phyloP scores from a whole-genome alignment of 2,113 vertebrate species.

The Chaenogobius annularis region DNA sequence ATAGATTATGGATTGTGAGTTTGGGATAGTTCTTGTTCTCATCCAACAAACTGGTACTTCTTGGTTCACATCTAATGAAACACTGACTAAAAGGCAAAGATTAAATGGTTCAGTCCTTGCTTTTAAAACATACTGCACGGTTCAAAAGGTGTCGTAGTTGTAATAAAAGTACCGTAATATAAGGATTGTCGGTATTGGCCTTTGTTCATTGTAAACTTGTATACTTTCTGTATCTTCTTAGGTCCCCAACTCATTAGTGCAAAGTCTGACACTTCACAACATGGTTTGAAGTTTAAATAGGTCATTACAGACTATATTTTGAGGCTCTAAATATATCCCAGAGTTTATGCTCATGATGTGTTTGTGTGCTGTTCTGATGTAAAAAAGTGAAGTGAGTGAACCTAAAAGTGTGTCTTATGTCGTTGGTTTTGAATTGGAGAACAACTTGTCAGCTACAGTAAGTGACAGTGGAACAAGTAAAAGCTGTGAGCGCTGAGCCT shows the following conservation, averaged over 20 bases:
- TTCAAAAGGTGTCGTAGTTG: too few relatives aligned
- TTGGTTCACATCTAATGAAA: too few relatives aligned
- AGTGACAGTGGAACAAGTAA: slow-evolving; percentile 60
- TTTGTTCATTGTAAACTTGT: not conserved
- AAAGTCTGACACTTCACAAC: not conserved
- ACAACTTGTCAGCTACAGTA: slow-evolving; percentile 53
- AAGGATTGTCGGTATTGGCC: not conserved
- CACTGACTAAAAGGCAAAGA: too few relatives aligned
- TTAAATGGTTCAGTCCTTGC: too few relatives aligned
- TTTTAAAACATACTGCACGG: too few relatives aligned
- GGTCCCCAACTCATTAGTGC: slow-evolving; percentile 9
- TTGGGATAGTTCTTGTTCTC: too few relatives aligned
- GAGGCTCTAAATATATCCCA: slow-evolving; percentile 11
- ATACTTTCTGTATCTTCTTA: not conserved
- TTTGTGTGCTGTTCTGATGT: slow-evolving; percentile 17
- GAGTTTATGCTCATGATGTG: not conserved
- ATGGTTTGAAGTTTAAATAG: slow-evolving; percentile 2
- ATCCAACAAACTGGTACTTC: too few relatives aligned
- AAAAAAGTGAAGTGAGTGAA: slow-evolving; percentile 27
- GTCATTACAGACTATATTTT: not conserved
- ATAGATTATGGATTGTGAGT: too few relatives aligned
- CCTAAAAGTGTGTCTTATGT: slow-evolving; percentile 31
- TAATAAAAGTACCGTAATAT: not conserved
- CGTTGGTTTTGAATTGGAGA: slow-evolving; percentile 44
- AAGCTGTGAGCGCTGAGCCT: slow-evolving; percentile 56